Evolutionary conservation across 1,140 invertebrate genomes (phyloP), one percentile per base, ranked within the genome.

Genomic region (Dendrolimus punctatus): DNA sequence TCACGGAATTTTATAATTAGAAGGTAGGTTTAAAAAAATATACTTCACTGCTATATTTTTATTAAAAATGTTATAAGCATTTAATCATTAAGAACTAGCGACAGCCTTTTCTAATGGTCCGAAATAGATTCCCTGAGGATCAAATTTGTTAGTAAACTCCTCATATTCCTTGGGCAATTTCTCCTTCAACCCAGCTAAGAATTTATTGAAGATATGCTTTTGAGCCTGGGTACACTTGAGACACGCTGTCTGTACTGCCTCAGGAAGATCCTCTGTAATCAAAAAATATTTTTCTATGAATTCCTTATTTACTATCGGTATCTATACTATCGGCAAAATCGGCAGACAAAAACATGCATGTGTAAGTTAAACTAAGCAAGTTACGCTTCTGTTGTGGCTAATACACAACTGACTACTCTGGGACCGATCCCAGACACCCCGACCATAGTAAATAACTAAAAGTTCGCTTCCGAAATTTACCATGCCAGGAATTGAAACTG

Each of bases 191-290:
- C 66, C 86, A 38, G 78, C 76, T 6, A 92, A 87, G 40, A 93
- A 88, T 64, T 89, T 90, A 53, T 91, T 88, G 4, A 91, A 89
- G 6, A 90, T 89, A n/a, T 84, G 78, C 60, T 90, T 91, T 73
- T 94, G 92, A 6, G 86, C 88, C 7, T 88, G 88, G 44, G 90
- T 93, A 69, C 92, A 94, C 70, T 91, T 90, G 7, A 86, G 81
- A 67, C 93, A 94, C 8, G 90, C 87, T 6, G 85, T 89, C 51
- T 85, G 76, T 9, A 93, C 75, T 0, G 92, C 92, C 62, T 93
- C 92, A 8, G 92, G 91, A 51, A 94, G 71, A 64, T 91, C 66
- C 49, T 68, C 77, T 80, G 70, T 9, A 58, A 64, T 50, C 67
- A 71, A 48, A 48, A 54, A 10, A 36, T 38, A n/a, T 6, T 49